Percentiles rank a stretch among this genome's conserved stretches.
Evolutionary conservation across 53 echinoderm and acorn worm genomes (phyloP).

Genomic region (Henricia sp.): DNA sequence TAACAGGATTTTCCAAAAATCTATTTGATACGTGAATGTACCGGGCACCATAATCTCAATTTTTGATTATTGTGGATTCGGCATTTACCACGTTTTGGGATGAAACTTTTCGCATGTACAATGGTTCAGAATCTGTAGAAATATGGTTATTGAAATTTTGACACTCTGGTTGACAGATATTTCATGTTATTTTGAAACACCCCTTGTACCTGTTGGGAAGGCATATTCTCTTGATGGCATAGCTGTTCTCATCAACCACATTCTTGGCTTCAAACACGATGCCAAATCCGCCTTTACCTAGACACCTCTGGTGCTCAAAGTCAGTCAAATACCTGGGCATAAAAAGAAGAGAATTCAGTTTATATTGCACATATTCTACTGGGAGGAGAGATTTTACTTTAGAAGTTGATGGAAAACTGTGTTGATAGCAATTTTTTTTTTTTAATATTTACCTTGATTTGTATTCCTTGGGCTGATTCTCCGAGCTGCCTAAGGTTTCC

Average conservation of each 20-base stretch:
- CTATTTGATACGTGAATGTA: no score
- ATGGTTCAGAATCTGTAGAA: not conserved
- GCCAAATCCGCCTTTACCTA: conserved; percentile 98
- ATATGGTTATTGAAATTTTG: no score
- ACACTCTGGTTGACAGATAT: no score
- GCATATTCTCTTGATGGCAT: conserved; percentile 93
- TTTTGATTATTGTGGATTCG: no score
- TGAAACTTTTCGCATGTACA: no score
- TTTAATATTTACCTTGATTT: conserved; percentile 75
- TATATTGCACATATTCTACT: not conserved
- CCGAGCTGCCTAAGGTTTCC: conserved; percentile 10
- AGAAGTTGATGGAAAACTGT: no score
- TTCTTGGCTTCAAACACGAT: conserved; percentile 99
- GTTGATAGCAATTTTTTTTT: not conserved
- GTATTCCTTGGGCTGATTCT: conserved; percentile 56
- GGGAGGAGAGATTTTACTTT: not conserved
- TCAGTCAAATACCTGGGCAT: conserved; percentile 80
- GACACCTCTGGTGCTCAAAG: conserved; percentile 90
- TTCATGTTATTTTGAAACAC: no score
- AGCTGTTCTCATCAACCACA: conserved; percentile 90
- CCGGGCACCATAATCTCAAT: no score
- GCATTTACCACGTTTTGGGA: no score
- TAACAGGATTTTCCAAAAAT: no score
- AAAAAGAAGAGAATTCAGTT: not conserved
- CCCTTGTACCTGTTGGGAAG: conserved; percentile 86